Base-by-base conservation (phyloP, 2,888 invertebrate genomes). In the Schizotus pectinicornis region DNA sequence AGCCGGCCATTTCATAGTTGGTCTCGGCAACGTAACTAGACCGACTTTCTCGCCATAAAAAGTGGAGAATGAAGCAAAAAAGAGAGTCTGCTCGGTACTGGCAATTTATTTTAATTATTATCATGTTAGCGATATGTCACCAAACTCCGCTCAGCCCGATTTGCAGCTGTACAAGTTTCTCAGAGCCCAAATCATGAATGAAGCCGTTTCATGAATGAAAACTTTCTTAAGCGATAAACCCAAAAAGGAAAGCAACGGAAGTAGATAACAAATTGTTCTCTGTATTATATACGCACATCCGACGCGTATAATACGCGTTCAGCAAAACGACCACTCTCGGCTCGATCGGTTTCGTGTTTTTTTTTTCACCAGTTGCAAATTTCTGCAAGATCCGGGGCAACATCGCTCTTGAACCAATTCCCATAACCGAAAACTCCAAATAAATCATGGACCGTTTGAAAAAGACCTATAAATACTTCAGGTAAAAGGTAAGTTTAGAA, bases 201-300 rank as follows among this genome's bases (percentile, higher is more conserved):
- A 49, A 59, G 56, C 39, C 22, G 12, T 50, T 55, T 59, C 22
- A 45, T 59, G 59, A 59, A 59, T 59, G 59, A 51, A 59, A 59
- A 59, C 37, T 55, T 56, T 60, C 60, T 56, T 52, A 34, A 11
- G 41, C 41, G 48, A 53, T 56, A 46, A 56, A 60, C 39, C 42
- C 34, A 56, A 55, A 60, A 51, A 30, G 50, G 55, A 51, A 56
- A 48, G 56, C 41, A 42, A 51, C 60, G 60, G 60, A 60, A 56
- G 48, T 56, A 52, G 56, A 56, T 48, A 53, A 39, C 49, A 49
- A 22, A 22, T 22, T 22, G 22, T 22, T 5, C 22, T 22, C 3
- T 22, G 22, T 22, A 22, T 22, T 22, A 22, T 22, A 22, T 5
- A 22, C 22, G 22, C 22, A 22, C 22, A 22, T 22, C 22, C 22